phyloP scores from a whole-genome alignment of 2,888 invertebrate species.

The Charanyca ferruginea region DNA sequence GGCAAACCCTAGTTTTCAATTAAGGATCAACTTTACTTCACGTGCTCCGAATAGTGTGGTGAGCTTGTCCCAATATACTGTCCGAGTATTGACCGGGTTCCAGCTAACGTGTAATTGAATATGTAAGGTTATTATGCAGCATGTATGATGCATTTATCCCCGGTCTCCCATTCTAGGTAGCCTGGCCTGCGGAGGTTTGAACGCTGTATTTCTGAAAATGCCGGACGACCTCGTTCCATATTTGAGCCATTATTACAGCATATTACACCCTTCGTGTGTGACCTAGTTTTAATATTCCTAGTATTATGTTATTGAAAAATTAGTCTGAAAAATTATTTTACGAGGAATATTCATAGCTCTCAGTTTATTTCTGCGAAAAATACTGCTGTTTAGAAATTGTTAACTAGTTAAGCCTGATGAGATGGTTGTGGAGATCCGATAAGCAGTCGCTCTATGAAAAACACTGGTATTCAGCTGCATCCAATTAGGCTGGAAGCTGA shows the following conservation, averaged over 20 bases:
- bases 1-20: neutral
- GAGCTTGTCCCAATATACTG: too few species aligned
- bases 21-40: conserved; percentile 5
- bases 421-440: too few species aligned
- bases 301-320: neutral
- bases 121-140: conserved; percentile 4
- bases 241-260: conserved; percentile 13
- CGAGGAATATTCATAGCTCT: neutral
- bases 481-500: too few species aligned
- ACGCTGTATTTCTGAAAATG: conserved; percentile 14
- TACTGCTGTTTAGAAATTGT: neutral
- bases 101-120: conserved; percentile 33
- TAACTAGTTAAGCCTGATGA: neutral
- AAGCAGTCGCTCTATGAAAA: too few species aligned
- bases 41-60: too few species aligned
- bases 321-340: neutral
- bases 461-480: too few species aligned
- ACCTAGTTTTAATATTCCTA: conserved; percentile 14
- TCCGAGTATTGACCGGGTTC: conserved; percentile 39
- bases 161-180: neutral
- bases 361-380: too few species aligned
- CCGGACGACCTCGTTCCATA: conserved; percentile 7
- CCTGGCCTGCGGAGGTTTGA: conserved; percentile 1
- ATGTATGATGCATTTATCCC: conserved; percentile 10
- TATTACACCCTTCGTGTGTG: too few species aligned